These are phyloP conservation scores for Pomacea canaliculata DNA, from an alignment of 2,888 invertebrate genomes.

Conservation along the genomic window DNA sequence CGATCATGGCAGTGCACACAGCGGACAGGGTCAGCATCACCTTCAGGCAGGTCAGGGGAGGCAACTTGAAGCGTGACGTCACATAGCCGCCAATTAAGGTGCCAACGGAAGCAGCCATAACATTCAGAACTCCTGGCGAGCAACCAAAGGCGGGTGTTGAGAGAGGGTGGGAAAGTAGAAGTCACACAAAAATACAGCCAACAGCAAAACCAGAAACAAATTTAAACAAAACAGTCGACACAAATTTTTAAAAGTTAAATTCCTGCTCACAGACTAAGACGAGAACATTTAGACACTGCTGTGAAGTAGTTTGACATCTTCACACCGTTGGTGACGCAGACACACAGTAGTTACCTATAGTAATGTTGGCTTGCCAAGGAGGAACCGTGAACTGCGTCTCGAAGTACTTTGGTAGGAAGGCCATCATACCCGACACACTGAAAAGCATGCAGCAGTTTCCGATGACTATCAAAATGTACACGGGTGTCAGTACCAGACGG, in stretches of 20 bases:
- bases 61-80: constrained; percentile 44
- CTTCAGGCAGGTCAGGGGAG: constrained; percentile 43
- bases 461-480: constrained; percentile 42
- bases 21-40: constrained; percentile 24
- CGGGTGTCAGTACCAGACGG: constrained; percentile 41
- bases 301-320: too few species aligned
- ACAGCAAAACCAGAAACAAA: too few species aligned
- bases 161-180: too few species aligned
- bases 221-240: too few species aligned
- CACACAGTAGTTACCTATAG: constrained; percentile 42
- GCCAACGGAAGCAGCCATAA: constrained; percentile 45
- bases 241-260: too few species aligned
- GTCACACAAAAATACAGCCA: too few species aligned
- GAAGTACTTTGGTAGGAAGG: constrained; percentile 56
- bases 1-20: constrained; percentile 24
- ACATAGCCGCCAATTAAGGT: constrained; percentile 48
- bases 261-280: too few species aligned
- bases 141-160: background rate
- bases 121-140: constrained; percentile 40
- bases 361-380: constrained; percentile 52
- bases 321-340: too few species aligned
- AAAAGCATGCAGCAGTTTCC: constrained; percentile 43
- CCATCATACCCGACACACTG: constrained; percentile 42
- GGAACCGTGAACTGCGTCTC: constrained; percentile 56
- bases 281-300: too few species aligned